These are phyloP conservation scores for Podilymbus podiceps DNA, from an alignment of 2,113 vertebrate species.

Conservation along the genomic window DNA sequence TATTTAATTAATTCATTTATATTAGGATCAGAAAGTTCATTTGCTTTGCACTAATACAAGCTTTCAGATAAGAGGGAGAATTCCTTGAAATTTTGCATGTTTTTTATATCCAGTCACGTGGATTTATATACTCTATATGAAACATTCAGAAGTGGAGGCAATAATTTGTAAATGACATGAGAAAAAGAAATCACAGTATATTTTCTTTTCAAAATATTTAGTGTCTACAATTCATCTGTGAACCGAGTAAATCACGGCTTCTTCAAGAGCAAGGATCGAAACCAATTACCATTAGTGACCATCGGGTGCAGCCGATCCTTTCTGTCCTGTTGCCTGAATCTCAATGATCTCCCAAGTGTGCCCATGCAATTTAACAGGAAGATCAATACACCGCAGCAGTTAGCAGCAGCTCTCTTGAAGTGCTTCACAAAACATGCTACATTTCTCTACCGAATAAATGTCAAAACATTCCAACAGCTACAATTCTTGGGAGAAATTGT, in stretches of 20 bases:
- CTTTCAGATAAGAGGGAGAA: neutral
- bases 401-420: constrained; percentile 87
- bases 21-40: constrained; percentile 2
- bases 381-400: constrained; percentile 92
- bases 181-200: constrained; percentile 70
- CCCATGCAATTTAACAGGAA: constrained; percentile 91
- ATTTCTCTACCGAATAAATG: constrained; percentile 88
- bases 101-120: neutral
- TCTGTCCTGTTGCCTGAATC: constrained; percentile 86
- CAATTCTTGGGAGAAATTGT: constrained; percentile 89
- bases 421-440: constrained; percentile 82
- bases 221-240: constrained; percentile 85
- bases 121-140: constrained; percentile 10
- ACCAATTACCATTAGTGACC: constrained; percentile 97
- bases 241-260: constrained; percentile 83
- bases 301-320: constrained; percentile 81
- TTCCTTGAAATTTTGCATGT: constrained; percentile 7
- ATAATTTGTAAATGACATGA: constrained; percentile 65
- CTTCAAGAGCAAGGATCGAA: constrained; percentile 90
- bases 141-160: constrained; percentile 8
- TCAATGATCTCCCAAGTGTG: constrained; percentile 86
- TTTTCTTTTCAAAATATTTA: constrained; percentile 91
- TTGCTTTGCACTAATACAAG: neutral
- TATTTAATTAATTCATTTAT: constrained; percentile 15
- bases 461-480: constrained; percentile 86